phyloP scores from a whole-genome alignment of 2,888 invertebrate species.

The Gryllus longicercus region DNA sequence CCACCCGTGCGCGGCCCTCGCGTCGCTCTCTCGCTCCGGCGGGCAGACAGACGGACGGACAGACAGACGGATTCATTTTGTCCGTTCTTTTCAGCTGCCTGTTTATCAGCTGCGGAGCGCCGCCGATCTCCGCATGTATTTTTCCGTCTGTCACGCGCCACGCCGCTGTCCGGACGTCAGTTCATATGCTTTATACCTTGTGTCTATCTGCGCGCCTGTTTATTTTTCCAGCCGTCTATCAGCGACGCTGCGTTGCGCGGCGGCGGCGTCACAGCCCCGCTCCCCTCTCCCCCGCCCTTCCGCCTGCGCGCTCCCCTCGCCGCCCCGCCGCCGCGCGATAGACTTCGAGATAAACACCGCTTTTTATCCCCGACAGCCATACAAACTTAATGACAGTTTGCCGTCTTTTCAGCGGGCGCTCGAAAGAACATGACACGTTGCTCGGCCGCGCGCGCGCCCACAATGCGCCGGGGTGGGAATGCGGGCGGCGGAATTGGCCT shows the following conservation, averaged over 20 bases:
- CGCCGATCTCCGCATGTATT: conserved; percentile 5
- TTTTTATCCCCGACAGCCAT: conserved; percentile 9
- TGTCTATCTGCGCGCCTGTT: background rate
- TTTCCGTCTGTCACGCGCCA: background rate
- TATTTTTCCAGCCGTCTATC: conserved; percentile 17
- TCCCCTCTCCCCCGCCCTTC: background rate
- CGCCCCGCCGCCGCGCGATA: background rate
- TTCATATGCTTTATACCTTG: conserved; percentile 17
- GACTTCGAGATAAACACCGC: background rate
- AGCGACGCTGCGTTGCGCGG: background rate
- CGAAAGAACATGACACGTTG: conserved; percentile 9
- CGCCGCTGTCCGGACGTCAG: conserved; percentile 6
- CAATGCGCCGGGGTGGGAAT: background rate
- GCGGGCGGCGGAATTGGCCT: background rate
- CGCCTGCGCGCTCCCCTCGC: background rate
- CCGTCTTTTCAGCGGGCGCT: background rate
- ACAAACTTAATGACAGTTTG: conserved; percentile 4
- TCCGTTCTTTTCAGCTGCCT: conserved; percentile 17
- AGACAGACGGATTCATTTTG: conserved; percentile 17
- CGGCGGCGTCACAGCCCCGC: background rate
- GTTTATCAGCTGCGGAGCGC: conserved; percentile 1
- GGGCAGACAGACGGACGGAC: background rate
- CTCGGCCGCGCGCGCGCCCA: background rate
- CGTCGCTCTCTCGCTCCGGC: background rate
- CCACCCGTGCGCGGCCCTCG: background rate